These are phyloP conservation scores for Chrysaora quinquecirrha DNA, from an alignment of 30 jellyfish, hydroid and myxozoan species.

Conservation along the genomic window DNA sequence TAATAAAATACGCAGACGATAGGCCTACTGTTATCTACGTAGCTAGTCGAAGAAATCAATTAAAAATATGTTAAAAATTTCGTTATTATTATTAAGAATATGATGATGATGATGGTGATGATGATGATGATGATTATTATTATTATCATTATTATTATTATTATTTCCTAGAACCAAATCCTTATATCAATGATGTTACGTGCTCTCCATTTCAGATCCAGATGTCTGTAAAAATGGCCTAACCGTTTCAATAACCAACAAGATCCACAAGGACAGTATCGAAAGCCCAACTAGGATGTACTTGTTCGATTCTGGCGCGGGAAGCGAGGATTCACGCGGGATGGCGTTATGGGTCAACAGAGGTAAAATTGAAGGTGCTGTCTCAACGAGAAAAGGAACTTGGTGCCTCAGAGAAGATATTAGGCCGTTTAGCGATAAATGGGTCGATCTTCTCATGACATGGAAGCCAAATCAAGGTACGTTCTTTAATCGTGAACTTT, in stretches of 20 bases:
- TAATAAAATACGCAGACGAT: no score
- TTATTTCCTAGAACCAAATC: background rate
- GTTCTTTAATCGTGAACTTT: no score
- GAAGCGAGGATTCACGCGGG: conserved; percentile 92
- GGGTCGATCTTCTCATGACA: conserved; percentile 86
- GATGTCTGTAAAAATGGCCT: conserved; percentile 88
- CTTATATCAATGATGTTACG: background rate
- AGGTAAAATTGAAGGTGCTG: conserved; percentile 85
- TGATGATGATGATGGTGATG: no score
- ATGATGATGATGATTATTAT: no score
- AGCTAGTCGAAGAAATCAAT: no score
- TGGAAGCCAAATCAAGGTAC: conserved; percentile 89
- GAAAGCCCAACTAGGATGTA: conserved; percentile 73
- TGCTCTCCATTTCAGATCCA: conserved; percentile 71
- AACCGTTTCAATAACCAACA: conserved; percentile 85
- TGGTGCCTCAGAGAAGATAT: conserved; percentile 89
- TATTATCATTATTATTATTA: no score
- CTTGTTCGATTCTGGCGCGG: conserved; percentile 96
- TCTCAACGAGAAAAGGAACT: conserved; percentile 77
- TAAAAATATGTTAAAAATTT: no score
- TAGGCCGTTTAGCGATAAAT: conserved; percentile 64
- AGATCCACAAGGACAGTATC: conserved; percentile 77
- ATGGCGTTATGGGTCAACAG: conserved; percentile 87
- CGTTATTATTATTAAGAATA: no score
- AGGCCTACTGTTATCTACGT: no score